Evolutionary conservation across 1,140 invertebrate species (phyloP), one percentile per base, ranked within the genome.

Genomic region (Dreissena polymorpha): DNA sequence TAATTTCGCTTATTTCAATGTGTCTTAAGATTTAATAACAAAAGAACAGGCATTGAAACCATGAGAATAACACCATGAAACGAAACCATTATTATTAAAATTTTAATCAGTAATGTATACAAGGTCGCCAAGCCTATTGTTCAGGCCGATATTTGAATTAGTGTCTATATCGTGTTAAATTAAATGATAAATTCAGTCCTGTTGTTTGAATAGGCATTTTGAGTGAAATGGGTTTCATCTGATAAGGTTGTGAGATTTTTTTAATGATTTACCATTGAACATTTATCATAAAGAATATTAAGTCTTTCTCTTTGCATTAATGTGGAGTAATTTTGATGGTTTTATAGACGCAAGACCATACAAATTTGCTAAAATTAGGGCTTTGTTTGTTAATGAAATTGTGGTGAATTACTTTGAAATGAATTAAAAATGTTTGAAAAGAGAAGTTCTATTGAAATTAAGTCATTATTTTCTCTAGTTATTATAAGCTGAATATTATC

Each of bases 71-170:
- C 39, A 39, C 39, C 39, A 39, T 39, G 39, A 39, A 39, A 39
- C 39, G 39, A 39, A 39, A 39, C 39, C 39, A 39, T 82, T 82
- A 82, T 82, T 73, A 82, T 82, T 82, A 82, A 82, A 82, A 73
- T 82, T 82, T 63, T 82, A 82, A 82, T 82, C 79, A 82, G 79
- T 63, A 67, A 82, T 74, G 71, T 82, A 82, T 74, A 82, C 79
- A 82, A 82, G 79, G 79, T 74, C 63, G 64, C 10, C 27, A 50
- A 39, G 50, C 67, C 79, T 63, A 82, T 82, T 82, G 79, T 82
- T 82, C 57, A 64, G 55, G 18, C 49, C 25, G 10, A 29, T 68
- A 64, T 73, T 55, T 82, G 79, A 82, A 82, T 82, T 74, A 82
- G 79, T 82, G 70, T 82, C 79, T 82, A 82, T 82, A 82, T 74